Conservation (phyloP, 2,113 vertebrate genomes). For the Potamarius usumacintae region DNA sequence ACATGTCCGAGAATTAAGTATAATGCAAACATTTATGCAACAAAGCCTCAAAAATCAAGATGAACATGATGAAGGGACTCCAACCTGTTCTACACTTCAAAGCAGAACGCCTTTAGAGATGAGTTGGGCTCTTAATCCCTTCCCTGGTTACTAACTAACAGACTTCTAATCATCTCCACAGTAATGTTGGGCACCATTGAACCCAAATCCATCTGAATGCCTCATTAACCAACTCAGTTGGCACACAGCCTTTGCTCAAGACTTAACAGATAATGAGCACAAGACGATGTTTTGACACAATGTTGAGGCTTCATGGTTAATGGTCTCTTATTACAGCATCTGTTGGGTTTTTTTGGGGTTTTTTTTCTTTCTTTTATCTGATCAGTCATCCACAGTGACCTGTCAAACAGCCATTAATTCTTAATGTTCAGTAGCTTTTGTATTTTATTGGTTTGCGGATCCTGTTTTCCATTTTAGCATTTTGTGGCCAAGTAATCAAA, state of each 20-base stretch:
- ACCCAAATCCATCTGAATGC: conserved; percentile 66
- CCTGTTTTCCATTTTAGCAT: conserved; percentile 8
- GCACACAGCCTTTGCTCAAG: conserved; percentile 62
- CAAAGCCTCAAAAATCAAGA: conserved; percentile 35
- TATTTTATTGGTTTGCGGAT: neutral
- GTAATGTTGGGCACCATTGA: conserved; percentile 58
- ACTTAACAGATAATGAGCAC: conserved; percentile 56
- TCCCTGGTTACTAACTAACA: conserved; percentile 35
- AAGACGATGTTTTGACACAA: conserved; percentile 49
- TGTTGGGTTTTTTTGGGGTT: neutral
- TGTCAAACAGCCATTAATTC: conserved; percentile 38
- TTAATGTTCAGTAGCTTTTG: conserved; percentile 19
- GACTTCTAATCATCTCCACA: conserved; percentile 52
- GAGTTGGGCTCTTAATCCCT: conserved; percentile 21
- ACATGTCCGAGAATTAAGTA: neutral
- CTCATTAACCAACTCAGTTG: conserved; percentile 65
- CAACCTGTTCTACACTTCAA: conserved; percentile 38
- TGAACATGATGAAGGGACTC: neutral
- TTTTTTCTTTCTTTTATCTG: neutral
- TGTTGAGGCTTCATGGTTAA: conserved; percentile 36
- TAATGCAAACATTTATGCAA: conserved; percentile 24
- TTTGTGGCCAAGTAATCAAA: neutral
- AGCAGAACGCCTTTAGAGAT: conserved; percentile 40
- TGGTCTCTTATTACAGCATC: conserved; percentile 18
- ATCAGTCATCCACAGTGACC: conserved; percentile 19